phyloP scores from a whole-genome alignment of 2,113 vertebrate genomes.

The Alethe diademata region DNA sequence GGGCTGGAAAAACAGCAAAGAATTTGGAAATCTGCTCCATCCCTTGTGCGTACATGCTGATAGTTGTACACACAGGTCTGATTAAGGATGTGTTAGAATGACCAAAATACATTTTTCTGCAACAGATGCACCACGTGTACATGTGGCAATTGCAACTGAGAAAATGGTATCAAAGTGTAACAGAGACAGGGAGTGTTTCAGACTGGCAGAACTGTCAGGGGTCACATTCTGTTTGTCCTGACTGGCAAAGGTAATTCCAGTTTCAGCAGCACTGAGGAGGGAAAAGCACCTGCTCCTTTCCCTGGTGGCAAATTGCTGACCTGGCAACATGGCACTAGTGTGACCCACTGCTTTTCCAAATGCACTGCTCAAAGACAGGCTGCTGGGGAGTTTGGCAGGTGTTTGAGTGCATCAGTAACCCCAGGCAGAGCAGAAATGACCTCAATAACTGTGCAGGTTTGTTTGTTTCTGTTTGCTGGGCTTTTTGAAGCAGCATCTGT shows the following conservation, averaged over 20 bases:
- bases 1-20: background rate
- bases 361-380: background rate
- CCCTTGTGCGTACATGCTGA: accelerated
- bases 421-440: background rate
- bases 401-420: background rate
- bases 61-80: accelerated
- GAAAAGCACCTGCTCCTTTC: background rate
- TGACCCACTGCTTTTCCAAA: accelerated
- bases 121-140: accelerated
- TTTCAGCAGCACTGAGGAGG: background rate
- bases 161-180: accelerated
- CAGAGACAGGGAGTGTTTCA: background rate
- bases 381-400: background rate
- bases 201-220: background rate
- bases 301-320: background rate
- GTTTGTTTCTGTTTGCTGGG: background rate
- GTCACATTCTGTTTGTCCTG: background rate
- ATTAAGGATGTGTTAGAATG: background rate
- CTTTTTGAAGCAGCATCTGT: background rate
- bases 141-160: background rate
- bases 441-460: background rate
- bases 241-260: accelerated
- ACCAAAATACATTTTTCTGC: background rate
- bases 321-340: accelerated
- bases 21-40: background rate